Evolutionary conservation across 2,113 vertebrate genomes (phyloP), one percentile per base, ranked within the genome.

Genomic region (Halcyon senegalensis): DNA sequence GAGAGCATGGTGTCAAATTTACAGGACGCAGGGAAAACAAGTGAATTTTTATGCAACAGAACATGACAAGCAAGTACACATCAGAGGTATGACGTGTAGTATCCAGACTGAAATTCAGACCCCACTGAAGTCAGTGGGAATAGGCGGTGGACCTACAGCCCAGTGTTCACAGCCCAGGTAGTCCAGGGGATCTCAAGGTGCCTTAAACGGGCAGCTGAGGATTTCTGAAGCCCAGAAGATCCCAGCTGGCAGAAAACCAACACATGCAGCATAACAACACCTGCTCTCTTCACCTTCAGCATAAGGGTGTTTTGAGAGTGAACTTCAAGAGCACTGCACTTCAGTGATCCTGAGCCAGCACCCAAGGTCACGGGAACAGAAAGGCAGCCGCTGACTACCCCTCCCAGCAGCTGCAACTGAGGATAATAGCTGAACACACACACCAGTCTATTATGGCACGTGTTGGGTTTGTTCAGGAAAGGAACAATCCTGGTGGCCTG

Each of bases 201-300:
- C 80, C 68, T 51, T 27, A 4, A 84, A 18, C 17, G 64, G 56
- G 44, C 33, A 85, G 39, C 74, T 90, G 51, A 92, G 77, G 58
- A 73, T 68, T 91, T 79, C 78, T 80, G 67, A 4, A 91, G 91
- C 53, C 37, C 50, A 44, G 24, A 89, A 93, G 93, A 74, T 33
- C 51, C 64, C 79, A 76, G 63, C 50, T 92, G 90, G 85, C 87
- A 90, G 27, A 74, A 96, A 94, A 18, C 72, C 92, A 93, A 48
- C 73, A 74, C 3, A 55, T 8, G 19, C 88, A 94, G 83, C 82
- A 84, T 46, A 92, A 68, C 67, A 86, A 0, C 93, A 97, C 87
- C 90, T 95, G 90, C 87, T 74, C 85, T 77, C 93, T 43, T 79
- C 87, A 87, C 78, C 93, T 82, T 74, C 78, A 91, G 46, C 79